Conservation (phyloP, 2,888 invertebrate genomes). For the Psylliodes chrysocephalus region DNA sequence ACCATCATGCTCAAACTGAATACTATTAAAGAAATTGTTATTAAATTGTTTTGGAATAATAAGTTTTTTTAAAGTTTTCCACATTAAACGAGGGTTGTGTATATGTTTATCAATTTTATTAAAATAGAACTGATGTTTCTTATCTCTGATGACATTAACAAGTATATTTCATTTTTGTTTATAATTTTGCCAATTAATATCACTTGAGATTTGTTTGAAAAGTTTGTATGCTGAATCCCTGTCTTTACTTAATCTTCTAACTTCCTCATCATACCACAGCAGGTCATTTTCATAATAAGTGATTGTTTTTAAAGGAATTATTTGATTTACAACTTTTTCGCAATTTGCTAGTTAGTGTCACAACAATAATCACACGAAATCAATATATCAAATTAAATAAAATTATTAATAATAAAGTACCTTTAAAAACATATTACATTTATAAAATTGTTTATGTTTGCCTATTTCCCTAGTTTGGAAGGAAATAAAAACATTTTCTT, state of each 20-base stretch:
- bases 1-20: too few species aligned
- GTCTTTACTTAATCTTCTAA: conserved; percentile 7
- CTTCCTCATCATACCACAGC: conserved; percentile 18
- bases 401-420: too few species aligned
- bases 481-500: too few species aligned
- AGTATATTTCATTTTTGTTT: conserved; percentile 9
- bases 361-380: too few species aligned
- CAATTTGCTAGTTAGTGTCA: too few species aligned
- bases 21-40: conserved; percentile 8
- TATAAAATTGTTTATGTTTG: too few species aligned
- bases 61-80: conserved; percentile 10
- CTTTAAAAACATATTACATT: too few species aligned
- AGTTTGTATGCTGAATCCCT: conserved; percentile 3
- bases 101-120: conserved; percentile 14
- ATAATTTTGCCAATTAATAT: conserved; percentile 11
- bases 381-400: too few species aligned
- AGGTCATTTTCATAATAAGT: conserved; percentile 3
- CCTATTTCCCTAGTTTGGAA: too few species aligned
- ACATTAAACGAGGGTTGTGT: conserved; percentile 6
- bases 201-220: too few species aligned
- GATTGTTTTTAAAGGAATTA: too few species aligned
- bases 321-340: too few species aligned
- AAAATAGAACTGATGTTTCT: conserved; percentile 15
- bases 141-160: conserved; percentile 13
- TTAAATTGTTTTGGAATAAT: conserved; percentile 5